Conservation (phyloP, 2,113 vertebrate species). For the Halcyon senegalensis region DNA sequence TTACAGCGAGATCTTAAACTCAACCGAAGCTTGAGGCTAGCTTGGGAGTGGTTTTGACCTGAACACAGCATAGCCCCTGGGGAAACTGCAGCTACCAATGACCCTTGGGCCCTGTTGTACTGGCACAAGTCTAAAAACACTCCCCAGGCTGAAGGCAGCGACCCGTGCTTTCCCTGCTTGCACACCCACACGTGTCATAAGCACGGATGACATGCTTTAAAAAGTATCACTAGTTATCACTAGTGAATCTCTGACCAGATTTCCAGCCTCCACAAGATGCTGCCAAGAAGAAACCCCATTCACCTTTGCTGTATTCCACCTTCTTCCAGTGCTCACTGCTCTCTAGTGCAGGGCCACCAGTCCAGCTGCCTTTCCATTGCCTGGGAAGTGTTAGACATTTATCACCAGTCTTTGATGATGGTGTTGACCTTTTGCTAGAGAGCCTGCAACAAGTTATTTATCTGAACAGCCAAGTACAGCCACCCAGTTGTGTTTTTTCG, state of each 20-base stretch:
- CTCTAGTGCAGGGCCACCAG: background rate
- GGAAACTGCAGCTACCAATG: background rate
- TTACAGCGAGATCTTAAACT: background rate
- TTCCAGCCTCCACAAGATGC: background rate
- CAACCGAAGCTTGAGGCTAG: background rate
- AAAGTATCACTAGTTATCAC: background rate
- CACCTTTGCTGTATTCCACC: background rate
- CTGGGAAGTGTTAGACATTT: background rate
- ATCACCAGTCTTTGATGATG: background rate
- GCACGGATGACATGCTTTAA: background rate
- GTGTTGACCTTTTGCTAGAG: background rate
- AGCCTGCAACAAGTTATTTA: background rate
- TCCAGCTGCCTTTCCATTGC: too few species aligned
- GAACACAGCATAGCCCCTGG: rapidly evolving
- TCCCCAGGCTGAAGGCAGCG: background rate
- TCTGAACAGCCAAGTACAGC: background rate
- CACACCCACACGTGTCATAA: background rate
- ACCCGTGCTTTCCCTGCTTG: rapidly evolving
- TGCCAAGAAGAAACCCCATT: background rate
- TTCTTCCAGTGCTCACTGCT: background rate
- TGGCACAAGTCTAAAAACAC: background rate
- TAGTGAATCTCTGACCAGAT: background rate
- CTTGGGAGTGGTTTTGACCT: background rate
- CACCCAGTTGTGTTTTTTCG: background rate
- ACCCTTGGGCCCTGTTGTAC: background rate